Percentiles rank a stretch among this genome's conserved stretches.
These are phyloP conservation scores for Dilophus febrilis DNA, from an alignment of 2,888 invertebrate species.

Conservation along the genomic window DNA sequence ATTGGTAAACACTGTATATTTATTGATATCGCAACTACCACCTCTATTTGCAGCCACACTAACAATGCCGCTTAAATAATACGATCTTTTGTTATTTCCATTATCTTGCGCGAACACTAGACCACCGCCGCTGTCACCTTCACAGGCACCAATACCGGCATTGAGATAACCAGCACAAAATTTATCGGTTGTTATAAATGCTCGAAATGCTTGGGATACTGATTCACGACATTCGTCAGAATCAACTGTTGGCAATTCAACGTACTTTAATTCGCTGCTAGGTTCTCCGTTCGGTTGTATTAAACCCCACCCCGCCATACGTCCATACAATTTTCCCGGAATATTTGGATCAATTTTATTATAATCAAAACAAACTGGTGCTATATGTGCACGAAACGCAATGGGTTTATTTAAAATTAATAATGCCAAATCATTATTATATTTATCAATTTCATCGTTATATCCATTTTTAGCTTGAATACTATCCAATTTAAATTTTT, in stretches of 20 bases:
- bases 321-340: constrained; percentile 3
- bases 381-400: constrained; percentile 18
- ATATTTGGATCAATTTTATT: constrained; percentile 7
- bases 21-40: constrained; percentile 7
- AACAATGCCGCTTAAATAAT: constrained; percentile 16
- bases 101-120: constrained; percentile 10
- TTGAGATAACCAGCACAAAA: constrained; percentile 19
- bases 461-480: constrained; percentile 6
- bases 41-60: constrained; percentile 11
- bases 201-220: constrained; percentile 9
- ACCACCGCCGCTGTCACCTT: constrained; percentile 17
- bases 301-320: constrained; percentile 15
- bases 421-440: constrained; percentile 22
- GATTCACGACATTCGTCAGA: constrained; percentile 11
- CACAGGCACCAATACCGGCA: constrained; percentile 7
- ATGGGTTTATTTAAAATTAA: constrained; percentile 19
- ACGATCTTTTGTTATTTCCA: constrained; percentile 3
- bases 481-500: constrained; percentile 10
- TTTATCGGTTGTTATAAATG: constrained; percentile 18
- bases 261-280: constrained; percentile 10
- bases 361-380: constrained; percentile 24
- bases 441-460: constrained; percentile 7
- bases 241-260: constrained; percentile 11
- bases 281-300: constrained; percentile 5
- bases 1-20: constrained; percentile 9